Conservation (phyloP, 2,113 vertebrate species). For the Tyrannus savana region DNA sequence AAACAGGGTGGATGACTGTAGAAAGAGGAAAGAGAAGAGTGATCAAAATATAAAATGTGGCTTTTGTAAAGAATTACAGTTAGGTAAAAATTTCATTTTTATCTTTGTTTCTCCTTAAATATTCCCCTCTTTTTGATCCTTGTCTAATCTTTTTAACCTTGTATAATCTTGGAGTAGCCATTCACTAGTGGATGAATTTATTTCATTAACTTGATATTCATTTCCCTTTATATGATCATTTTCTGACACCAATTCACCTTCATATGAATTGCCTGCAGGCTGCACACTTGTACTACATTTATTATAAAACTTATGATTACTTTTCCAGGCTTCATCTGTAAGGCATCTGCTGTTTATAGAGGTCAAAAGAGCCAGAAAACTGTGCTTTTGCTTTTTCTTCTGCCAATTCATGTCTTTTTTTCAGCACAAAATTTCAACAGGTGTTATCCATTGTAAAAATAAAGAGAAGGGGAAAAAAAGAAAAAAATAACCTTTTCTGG, state of each 20-base stretch:
- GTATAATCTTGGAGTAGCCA: not conserved
- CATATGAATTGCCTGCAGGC: slow-evolving; percentile 29
- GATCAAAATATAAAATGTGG: not conserved
- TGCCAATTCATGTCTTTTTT: not conserved
- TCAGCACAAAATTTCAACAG: not conserved
- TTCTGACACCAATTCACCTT: slow-evolving; percentile 1
- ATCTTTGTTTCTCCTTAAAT: not conserved
- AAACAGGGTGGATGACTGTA: not conserved
- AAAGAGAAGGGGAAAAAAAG: not conserved
- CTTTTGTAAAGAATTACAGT: not conserved
- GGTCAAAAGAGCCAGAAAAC: slow-evolving; percentile 14
- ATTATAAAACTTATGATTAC: not conserved
- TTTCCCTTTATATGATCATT: not conserved
- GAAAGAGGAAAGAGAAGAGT: not conserved
- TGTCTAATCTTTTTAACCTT: not conserved
- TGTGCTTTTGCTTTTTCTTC: not conserved
- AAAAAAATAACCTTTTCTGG: not conserved
- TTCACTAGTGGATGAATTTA: not conserved
- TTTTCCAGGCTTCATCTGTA: slow-evolving; percentile 35
- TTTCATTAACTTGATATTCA: not conserved
- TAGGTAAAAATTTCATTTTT: not conserved
- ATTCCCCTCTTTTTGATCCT: not conserved
- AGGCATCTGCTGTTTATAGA: slow-evolving; percentile 15
- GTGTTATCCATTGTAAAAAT: not conserved
- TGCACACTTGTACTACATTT: slow-evolving; percentile 32